Conservation (phyloP, 1,140 invertebrate genomes). For the Eupristina koningsbergeri region DNA sequence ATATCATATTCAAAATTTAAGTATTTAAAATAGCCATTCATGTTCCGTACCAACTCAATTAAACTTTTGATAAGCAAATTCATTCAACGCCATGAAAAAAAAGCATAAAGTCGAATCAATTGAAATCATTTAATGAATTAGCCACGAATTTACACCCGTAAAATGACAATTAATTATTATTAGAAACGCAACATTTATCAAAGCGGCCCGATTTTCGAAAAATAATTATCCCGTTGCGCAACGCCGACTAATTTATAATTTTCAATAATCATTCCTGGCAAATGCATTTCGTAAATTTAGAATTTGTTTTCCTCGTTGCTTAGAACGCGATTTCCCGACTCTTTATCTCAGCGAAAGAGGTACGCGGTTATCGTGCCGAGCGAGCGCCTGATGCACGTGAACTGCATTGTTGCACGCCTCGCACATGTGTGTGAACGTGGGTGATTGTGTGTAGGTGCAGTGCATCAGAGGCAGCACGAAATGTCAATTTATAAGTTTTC, state of each 20-base stretch:
- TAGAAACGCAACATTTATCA: no score
- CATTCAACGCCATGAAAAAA: background rate
- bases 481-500: conserved; percentile 31
- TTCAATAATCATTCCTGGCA: background rate
- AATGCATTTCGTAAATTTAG: conserved; percentile 8
- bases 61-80: background rate
- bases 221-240: background rate
- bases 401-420: conserved; percentile 34
- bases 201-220: no score
- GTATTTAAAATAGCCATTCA: background rate
- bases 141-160: no score
- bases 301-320: background rate
- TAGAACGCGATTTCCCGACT: background rate
- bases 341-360: conserved; percentile 18
- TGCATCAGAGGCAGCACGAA: conserved; percentile 3
- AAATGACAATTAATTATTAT: no score
- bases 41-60: background rate
- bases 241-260: conserved; percentile 1
- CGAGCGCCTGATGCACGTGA: conserved; percentile 2
- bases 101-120: background rate
- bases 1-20: no score
- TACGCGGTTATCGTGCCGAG: conserved; percentile 8
- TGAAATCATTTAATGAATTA: background rate
- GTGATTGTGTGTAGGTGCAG: background rate
- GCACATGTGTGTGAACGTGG: background rate